Evolutionary conservation across 1,140 invertebrate genomes (phyloP), one percentile per base, ranked within the genome.

Genomic region (Drosophila nebulosa): DNA sequence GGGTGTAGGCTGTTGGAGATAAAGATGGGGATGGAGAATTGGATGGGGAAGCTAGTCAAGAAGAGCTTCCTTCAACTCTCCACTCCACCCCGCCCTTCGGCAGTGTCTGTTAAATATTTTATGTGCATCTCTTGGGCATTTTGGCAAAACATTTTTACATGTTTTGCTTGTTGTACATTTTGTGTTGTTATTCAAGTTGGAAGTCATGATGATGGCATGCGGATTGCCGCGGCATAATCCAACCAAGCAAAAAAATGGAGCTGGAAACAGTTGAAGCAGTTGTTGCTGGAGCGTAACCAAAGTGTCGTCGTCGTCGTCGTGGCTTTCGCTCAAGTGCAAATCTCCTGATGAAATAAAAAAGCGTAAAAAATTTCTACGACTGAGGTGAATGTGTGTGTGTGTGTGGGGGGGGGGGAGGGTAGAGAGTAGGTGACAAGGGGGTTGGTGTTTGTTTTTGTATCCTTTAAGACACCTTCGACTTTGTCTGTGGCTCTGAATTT

Each of bases 291-390:
- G 83, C 81, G 81, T 78, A 88, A 88, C 81, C 81, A 86, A 86
- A 85, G 81, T 85, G 80, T 85, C 80, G 56, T 74, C 72, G 69
- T 75, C 22, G 59, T 50, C 51, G 22, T 39, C 52, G 51, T 18
- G 74, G 69, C 76, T 85, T 79, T 85, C 74, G 77, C 74, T 86
- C 81, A 85, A 85, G 81, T 85, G 81, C 64, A 88, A 88, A 88
- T 88, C 83, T 88, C 83, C 80, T 69, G 83, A 88, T 88, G 83
- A 88, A 88, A 88, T 88, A 88, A 88, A 88, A 88, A 88, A 88
- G 78, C 75, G 66, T 79, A 83, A 62, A 74, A 83, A 76, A 86
- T 85, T 86, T 85, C 70, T 83, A 61, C 46, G 35, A 24, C 50
- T 30, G 22, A 16, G 22, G 51, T 26, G 32, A 27, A 39, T 16